Conservation (phyloP, 2,113 vertebrate species). For the Brachyistius frenatus region DNA sequence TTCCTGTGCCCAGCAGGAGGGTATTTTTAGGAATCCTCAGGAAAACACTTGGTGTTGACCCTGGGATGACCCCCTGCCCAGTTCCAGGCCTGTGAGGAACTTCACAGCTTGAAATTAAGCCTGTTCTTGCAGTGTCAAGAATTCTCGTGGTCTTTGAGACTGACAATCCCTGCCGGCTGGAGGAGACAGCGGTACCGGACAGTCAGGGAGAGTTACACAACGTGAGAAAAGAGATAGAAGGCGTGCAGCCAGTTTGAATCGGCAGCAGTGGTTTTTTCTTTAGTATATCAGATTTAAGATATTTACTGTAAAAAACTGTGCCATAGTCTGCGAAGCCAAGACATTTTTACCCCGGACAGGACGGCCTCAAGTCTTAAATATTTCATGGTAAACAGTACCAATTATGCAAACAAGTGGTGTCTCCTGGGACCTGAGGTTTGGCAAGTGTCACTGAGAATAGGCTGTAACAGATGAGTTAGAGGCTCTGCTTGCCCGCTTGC, state of each 20-base stretch:
- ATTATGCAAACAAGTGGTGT: slow-evolving; percentile 66
- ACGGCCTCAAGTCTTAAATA: slow-evolving; percentile 46
- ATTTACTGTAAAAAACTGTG: slow-evolving; percentile 50
- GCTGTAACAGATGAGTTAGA: slow-evolving; percentile 42
- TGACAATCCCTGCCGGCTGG: slow-evolving; percentile 44
- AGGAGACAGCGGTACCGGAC: slow-evolving; percentile 37
- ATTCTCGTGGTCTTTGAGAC: slow-evolving; percentile 64
- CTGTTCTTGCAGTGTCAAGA: slow-evolving; percentile 79
- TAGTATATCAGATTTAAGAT: slow-evolving; percentile 25
- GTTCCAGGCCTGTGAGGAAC: slow-evolving; percentile 81
- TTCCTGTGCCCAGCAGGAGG: slow-evolving; percentile 70
- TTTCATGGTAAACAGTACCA: slow-evolving; percentile 47
- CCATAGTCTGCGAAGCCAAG: slow-evolving; percentile 27
- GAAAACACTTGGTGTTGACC: slow-evolving; percentile 79
- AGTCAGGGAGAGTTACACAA: slow-evolving; percentile 51
- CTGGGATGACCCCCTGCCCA: slow-evolving; percentile 71
- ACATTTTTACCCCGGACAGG: slow-evolving; percentile 27
- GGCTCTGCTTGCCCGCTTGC: slow-evolving; percentile 23
- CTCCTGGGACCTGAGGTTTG: slow-evolving; percentile 59
- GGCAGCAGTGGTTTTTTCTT: slow-evolving; percentile 20
- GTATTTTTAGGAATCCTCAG: slow-evolving; percentile 78
- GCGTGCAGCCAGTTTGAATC: slow-evolving; percentile 37
- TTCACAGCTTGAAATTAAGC: slow-evolving; percentile 83
- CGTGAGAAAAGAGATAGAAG: slow-evolving; percentile 51
- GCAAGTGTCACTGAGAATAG: slow-evolving; percentile 42